These are phyloP conservation scores for Pycnonotus jocosus DNA, from an alignment of 2,113 vertebrate species.

Conservation along the genomic window DNA sequence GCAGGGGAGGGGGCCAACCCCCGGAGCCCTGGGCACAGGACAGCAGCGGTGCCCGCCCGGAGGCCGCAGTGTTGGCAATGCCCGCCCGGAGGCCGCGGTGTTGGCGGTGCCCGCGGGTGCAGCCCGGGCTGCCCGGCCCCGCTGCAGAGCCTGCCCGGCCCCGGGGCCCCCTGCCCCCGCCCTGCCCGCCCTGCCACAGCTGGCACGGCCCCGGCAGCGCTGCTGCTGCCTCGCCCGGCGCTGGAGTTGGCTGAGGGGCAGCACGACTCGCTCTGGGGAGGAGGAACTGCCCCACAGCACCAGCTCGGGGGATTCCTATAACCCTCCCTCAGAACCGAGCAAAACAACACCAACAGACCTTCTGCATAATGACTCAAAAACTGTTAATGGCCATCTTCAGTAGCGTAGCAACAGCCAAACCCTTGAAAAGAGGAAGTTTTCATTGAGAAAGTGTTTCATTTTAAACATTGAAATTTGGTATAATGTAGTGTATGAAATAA, in stretches of 20 bases:
- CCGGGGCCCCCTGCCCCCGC: neutral
- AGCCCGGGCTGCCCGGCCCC: neutral
- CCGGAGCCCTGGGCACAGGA: rapidly evolving
- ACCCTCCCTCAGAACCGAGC: neutral
- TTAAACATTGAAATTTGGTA: slow-evolving; percentile 83
- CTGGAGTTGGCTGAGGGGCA: neutral
- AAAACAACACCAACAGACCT: slow-evolving; percentile 43
- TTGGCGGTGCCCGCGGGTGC: rapidly evolving
- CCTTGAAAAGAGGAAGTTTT: slow-evolving; percentile 74
- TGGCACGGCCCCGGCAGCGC: neutral
- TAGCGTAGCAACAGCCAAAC: slow-evolving; percentile 64
- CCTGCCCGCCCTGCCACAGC: neutral
- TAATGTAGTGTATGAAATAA: slow-evolving; percentile 86
- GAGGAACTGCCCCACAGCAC: neutral
- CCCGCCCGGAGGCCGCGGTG: no score
- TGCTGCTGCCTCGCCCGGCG: neutral
- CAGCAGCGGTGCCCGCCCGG: neutral
- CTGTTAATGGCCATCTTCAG: slow-evolving; percentile 71
- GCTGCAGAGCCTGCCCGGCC: neutral
- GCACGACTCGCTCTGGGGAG: neutral
- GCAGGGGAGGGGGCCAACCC: neutral
- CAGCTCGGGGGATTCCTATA: neutral
- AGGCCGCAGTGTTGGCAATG: no score
- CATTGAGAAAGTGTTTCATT: slow-evolving; percentile 76
- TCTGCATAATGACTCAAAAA: slow-evolving; percentile 58